phyloP scores from a whole-genome alignment of 2,113 vertebrate genomes.

The Dipodomys stephensi region DNA sequence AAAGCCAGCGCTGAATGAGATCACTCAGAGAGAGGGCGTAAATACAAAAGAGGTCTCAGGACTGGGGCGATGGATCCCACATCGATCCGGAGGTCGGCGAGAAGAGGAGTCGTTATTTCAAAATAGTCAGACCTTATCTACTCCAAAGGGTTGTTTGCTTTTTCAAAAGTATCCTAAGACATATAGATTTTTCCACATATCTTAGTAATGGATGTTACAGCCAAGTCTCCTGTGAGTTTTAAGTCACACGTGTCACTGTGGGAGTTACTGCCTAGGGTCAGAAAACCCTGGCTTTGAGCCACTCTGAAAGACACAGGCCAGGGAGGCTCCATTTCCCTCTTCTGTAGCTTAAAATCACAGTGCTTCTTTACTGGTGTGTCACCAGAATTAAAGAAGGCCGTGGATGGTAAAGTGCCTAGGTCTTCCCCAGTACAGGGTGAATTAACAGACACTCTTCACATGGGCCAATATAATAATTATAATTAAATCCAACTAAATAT shows the following conservation, averaged over 20 bases:
- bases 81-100: conserved; percentile 61
- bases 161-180: conserved; percentile 63
- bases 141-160: conserved; percentile 63
- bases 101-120: conserved; percentile 22
- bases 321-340: background rate
- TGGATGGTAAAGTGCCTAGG: fast-evolving
- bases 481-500: background rate
- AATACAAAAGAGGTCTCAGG: conserved; percentile 76
- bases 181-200: conserved; percentile 79
- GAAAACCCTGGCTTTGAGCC: conserved; percentile 56
- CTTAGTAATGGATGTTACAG: conserved; percentile 73
- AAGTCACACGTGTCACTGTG: conserved; percentile 68
- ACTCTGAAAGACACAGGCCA: background rate
- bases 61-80: conserved; percentile 48
- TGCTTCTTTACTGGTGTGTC: fast-evolving
- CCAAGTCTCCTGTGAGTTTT: conserved; percentile 73
- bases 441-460: background rate
- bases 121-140: conserved; percentile 66
- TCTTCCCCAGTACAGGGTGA: fast-evolving
- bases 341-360: background rate
- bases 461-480: background rate
- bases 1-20: conserved; percentile 75
- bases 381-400: background rate
- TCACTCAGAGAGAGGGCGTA: conserved; percentile 72
- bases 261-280: background rate